Base-by-base conservation (phyloP, 2,113 vertebrate genomes). In the Sapajus apella region DNA sequence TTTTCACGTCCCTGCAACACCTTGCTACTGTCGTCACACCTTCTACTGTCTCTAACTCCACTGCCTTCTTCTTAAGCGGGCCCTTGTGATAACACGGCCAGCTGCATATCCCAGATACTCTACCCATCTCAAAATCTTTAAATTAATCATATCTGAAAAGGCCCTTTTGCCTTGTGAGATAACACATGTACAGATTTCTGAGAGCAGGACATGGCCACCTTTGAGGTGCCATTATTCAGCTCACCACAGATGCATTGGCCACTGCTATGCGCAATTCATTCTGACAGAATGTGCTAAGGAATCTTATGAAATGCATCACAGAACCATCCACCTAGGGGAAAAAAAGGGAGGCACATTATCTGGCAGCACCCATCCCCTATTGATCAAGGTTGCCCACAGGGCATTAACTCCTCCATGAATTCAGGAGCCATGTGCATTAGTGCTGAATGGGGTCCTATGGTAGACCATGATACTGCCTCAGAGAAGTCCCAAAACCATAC, bases 41-140 rank as follows among this genome's bases (percentile, higher is more conserved):
- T 81, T 50, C 12, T 64, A 70, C 35, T 47, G 6, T 25, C 61
- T 68, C 35, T 47, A 8, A 32, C 61, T 68, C 43, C 70, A 14
- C 45, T 45, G 5, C 2, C 12, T 43, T 12, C 35, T 80, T 61
- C 70, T 77, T 76, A 35, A n/a, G 13, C 84, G 13, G 20, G 35
- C 27, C 23, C 45, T 90, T 93, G 2, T n/a, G 58, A 72, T 45
- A 72, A 45, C 4, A 30, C 35, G 6, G 2, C n/a, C 56, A 72
- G 16, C 7, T 21, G 50, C 52, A 47, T n/a, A 68, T 66, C 35
- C 20, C 11, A 32, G 11, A 43, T n/a, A 75, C 58, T 66, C 40
- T 76, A 50, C 6, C 13, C 25, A 82, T 76, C 58, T 82, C 86
- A 91, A 91, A 86, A 91, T 68, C 50, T 45, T 82, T 66, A 86